Percentiles rank a stretch among this genome's conserved stretches.
Conservation (phyloP, 1,140 invertebrate genomes). For the Aphelenchoides besseyi region DNA sequence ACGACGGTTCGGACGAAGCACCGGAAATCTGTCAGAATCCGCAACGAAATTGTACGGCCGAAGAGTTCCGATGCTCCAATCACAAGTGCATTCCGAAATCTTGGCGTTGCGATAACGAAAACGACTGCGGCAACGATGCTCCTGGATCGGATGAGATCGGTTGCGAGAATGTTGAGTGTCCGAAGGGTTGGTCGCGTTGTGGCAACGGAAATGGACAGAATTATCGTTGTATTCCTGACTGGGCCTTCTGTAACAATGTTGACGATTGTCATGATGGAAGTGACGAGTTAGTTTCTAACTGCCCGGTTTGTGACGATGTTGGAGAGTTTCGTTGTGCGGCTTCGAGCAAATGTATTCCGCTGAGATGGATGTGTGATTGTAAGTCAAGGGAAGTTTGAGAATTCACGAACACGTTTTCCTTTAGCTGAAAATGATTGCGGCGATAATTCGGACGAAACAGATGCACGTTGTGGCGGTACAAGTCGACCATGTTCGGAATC, state of each 20-base stretch:
- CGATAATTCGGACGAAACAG: slow-evolving; percentile 59
- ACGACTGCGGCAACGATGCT: slow-evolving; percentile 76
- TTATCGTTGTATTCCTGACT: slow-evolving; percentile 61
- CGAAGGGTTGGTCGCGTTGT: slow-evolving; percentile 55
- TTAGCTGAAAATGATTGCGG: slow-evolving; percentile 38
- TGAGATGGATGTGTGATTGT: slow-evolving; percentile 86
- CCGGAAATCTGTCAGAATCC: slow-evolving; percentile 56
- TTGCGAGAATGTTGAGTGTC: slow-evolving; percentile 48
- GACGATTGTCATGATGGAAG: slow-evolving; percentile 59
- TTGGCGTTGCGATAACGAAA: slow-evolving; percentile 75
- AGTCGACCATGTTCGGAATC: slow-evolving; percentile 64
- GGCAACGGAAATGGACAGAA: too few species aligned
- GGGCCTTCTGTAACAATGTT: slow-evolving; percentile 62
- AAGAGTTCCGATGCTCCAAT: slow-evolving; percentile 76
- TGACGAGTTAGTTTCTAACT: slow-evolving; percentile 47
- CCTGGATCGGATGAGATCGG: slow-evolving; percentile 68
- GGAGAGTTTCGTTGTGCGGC: slow-evolving; percentile 60
- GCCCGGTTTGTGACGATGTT: slow-evolving; percentile 54
- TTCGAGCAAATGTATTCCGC: slow-evolving; percentile 84
- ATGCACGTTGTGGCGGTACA: slow-evolving; percentile 52
- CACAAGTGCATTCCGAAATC: slow-evolving; percentile 75
- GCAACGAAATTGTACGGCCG: slow-evolving; percentile 58
- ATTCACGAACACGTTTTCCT: too few species aligned
- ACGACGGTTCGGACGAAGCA: slow-evolving; percentile 56
- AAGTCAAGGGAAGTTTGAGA: too few species aligned